Conservation (phyloP, 2,888 invertebrate species). For the Nematopogon swammerdamellus region DNA sequence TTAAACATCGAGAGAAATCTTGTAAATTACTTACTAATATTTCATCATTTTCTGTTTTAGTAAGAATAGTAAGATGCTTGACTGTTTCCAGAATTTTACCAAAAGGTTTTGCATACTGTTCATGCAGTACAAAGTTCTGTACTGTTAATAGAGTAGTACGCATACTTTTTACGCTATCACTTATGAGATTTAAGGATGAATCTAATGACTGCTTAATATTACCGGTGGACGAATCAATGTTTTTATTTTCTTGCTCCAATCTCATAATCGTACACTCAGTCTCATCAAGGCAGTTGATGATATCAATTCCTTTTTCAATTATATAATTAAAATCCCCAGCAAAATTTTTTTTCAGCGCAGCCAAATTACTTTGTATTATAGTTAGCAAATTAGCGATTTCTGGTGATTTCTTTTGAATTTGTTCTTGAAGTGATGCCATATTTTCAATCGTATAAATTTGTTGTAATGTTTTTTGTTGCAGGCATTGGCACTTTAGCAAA, state of each 20-base stretch:
- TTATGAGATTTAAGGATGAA: constrained; percentile 46
- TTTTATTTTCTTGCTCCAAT: constrained; percentile 31
- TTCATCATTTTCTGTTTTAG: constrained; percentile 13
- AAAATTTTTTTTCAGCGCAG: constrained; percentile 25
- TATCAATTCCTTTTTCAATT: constrained; percentile 39
- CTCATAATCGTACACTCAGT: constrained; percentile 41
- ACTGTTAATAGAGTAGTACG: constrained; percentile 46
- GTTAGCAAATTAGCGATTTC: constrained; percentile 13
- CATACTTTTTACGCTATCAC: constrained; percentile 50
- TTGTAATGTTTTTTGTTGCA: background rate
- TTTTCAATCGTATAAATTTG: background rate
- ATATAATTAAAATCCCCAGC: constrained; percentile 25
- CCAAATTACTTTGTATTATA: constrained; percentile 25
- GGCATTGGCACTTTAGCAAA: background rate
- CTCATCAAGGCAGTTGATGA: constrained; percentile 33
- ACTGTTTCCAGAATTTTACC: constrained; percentile 29
- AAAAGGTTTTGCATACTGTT: constrained; percentile 41
- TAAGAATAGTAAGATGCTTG: constrained; percentile 24
- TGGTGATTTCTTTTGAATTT: background rate
- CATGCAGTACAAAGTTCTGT: constrained; percentile 40
- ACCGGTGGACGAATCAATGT: constrained; percentile 17
- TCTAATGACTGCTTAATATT: constrained; percentile 33
- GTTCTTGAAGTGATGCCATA: background rate
- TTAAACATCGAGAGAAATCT: constrained; percentile 26
- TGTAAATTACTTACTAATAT: constrained; percentile 20